Evolutionary conservation across 2,113 vertebrate species (phyloP).

Genomic region (Pan paniscus): DNA sequence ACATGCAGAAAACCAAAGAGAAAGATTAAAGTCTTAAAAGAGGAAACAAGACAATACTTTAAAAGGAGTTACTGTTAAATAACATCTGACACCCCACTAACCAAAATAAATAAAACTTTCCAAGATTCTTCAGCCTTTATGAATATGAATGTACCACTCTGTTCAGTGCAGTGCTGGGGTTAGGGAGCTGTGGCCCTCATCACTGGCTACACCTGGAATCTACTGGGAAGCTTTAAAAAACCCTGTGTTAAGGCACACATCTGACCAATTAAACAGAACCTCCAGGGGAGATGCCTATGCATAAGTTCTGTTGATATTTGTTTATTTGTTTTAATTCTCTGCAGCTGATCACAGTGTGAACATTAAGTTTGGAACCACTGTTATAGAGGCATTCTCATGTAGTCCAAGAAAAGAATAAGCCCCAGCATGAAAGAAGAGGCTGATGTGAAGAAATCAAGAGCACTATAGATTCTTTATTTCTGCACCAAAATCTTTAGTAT

Average conservation of each 20-base stretch:
- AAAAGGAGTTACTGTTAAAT: background rate
- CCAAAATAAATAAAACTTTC: too few relatives aligned
- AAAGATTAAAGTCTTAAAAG: background rate
- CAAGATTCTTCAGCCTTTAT: background rate
- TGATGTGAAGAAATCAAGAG: background rate
- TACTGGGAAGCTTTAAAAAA: background rate
- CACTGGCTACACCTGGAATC: fast-evolving
- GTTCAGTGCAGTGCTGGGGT: background rate
- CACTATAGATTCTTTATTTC: background rate
- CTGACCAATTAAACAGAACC: background rate
- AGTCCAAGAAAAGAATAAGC: background rate
- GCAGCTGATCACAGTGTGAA: background rate
- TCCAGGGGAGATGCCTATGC: background rate
- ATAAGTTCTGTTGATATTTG: background rate
- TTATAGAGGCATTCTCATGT: background rate
- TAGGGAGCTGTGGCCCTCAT: background rate
- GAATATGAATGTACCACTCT: background rate
- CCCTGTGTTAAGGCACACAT: background rate
- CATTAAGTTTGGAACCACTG: too few relatives aligned
- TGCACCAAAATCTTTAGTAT: background rate
- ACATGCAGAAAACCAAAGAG: background rate
- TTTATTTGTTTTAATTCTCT: background rate
- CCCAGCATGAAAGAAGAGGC: background rate
- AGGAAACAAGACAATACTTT: background rate
- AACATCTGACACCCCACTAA: too few relatives aligned